Conservation (phyloP, 23 tunicate species). For the Clavelina lepadiformis region DNA sequence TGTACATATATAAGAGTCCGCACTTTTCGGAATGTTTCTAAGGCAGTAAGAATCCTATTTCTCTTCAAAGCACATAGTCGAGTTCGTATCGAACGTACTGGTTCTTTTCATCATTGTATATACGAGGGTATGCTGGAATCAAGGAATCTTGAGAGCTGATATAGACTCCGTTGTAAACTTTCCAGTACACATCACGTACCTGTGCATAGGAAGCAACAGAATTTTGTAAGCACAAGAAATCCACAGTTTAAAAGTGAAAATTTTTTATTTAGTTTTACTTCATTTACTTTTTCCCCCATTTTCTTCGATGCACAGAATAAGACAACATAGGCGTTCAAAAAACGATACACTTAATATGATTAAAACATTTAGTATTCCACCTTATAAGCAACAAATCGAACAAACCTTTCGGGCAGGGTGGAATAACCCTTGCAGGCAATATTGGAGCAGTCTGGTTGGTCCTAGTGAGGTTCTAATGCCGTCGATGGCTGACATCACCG, state of each 20-base stretch:
- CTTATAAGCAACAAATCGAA: background rate
- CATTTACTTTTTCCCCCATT: background rate
- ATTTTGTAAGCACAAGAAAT: background rate
- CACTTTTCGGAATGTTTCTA: no score
- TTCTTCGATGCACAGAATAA: background rate
- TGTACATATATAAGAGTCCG: no score
- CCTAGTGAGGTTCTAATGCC: slow-evolving; percentile 94
- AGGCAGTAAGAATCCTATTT: no score
- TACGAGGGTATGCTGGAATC: slow-evolving; percentile 92
- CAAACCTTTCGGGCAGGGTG: slow-evolving; percentile 91
- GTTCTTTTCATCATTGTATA: slow-evolving; percentile 95
- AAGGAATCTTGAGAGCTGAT: slow-evolving; percentile 93
- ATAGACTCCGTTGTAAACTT: slow-evolving; percentile 89
- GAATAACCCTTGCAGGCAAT: slow-evolving; percentile 89
- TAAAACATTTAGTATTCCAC: background rate
- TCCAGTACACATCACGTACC: slow-evolving; percentile 98
- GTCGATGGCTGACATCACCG: slow-evolving; percentile 97
- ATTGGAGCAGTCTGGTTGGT: slow-evolving; percentile 80
- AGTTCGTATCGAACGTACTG: slow-evolving; percentile 94
- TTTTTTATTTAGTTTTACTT: background rate
- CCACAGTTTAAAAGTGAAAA: background rate
- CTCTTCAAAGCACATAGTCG: slow-evolving; percentile 80
- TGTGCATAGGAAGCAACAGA: slow-evolving; percentile 1
- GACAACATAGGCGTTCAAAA: background rate
- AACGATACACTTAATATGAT: background rate